phyloP scores from a whole-genome alignment of 2,797 vertebrate species.

The Notolepis coatsorum region DNA sequence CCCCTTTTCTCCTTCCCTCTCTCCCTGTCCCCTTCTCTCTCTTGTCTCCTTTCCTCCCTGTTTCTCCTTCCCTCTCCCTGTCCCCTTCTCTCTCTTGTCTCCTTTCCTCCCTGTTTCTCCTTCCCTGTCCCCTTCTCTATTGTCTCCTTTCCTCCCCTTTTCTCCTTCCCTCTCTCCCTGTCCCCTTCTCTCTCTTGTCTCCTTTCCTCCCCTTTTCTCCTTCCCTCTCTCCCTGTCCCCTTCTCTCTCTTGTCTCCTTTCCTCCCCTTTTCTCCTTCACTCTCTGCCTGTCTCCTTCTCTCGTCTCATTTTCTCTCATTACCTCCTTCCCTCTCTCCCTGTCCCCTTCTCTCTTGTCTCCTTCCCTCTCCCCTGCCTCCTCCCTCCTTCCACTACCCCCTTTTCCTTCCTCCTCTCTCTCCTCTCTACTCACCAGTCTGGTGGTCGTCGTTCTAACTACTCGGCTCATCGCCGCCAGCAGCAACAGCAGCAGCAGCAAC shows the following conservation, averaged over 20 bases:
- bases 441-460: conserved; percentile 67
- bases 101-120: background rate
- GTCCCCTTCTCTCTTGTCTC: background rate
- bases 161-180: too few relatives aligned
- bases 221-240: background rate
- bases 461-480: conserved; percentile 44
- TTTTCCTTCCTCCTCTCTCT: background rate
- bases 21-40: too few relatives aligned
- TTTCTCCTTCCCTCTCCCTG: background rate
- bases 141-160: background rate
- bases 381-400: conserved; percentile 11
- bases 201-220: too few relatives aligned
- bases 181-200: too few relatives aligned
- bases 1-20: too few relatives aligned
- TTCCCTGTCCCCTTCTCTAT: background rate
- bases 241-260: background rate
- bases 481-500: conserved; percentile 2
- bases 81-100: background rate
- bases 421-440: conserved; percentile 47
- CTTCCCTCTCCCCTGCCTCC: background rate
- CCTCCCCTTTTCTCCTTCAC: background rate
- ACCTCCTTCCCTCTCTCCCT: background rate
- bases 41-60: too few relatives aligned
- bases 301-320: too few relatives aligned
- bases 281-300: background rate